Conservation (phyloP, 2,888 invertebrate species). For the Drosophila anceps region DNA sequence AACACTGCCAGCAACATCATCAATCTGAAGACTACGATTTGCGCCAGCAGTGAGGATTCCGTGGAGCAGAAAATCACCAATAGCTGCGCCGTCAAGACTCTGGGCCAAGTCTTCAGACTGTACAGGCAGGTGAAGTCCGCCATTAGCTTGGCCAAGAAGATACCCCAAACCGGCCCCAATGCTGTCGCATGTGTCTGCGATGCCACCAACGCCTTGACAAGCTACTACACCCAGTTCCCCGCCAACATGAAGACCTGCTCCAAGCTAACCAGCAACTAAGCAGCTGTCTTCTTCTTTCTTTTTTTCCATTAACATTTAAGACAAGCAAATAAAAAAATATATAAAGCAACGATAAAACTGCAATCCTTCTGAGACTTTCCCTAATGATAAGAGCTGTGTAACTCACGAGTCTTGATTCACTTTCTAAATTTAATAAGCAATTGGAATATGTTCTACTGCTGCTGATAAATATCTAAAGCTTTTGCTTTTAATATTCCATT, state of each 20-base stretch:
- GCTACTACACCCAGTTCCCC: slow-evolving; percentile 66
- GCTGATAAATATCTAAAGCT: too few relatives aligned
- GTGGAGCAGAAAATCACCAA: slow-evolving; percentile 20
- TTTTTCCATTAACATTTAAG: background rate
- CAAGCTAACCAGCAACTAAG: slow-evolving; percentile 52
- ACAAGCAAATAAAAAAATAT: slow-evolving; percentile 3
- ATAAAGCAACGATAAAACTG: background rate
- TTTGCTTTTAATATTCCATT: too few relatives aligned
- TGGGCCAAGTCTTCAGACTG: slow-evolving; percentile 46
- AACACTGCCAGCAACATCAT: slow-evolving; percentile 58
- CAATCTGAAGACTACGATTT: slow-evolving; percentile 54
- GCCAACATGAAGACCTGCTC: slow-evolving; percentile 63
- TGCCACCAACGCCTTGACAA: slow-evolving; percentile 49
- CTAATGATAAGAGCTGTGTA: background rate
- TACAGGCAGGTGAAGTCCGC: slow-evolving; percentile 49
- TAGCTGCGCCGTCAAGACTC: slow-evolving; percentile 54
- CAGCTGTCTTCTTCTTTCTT: background rate
- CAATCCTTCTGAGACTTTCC: background rate
- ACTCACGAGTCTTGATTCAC: background rate
- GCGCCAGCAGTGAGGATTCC: slow-evolving; percentile 37
- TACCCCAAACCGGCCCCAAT: slow-evolving; percentile 63
- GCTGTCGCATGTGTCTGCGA: slow-evolving; percentile 52
- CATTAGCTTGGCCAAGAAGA: slow-evolving; percentile 54
- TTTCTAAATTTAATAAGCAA: background rate
- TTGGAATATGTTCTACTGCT: too few relatives aligned